phyloP scores from a whole-genome alignment of 2,888 invertebrate genomes.

The Amphipoea lucens region DNA sequence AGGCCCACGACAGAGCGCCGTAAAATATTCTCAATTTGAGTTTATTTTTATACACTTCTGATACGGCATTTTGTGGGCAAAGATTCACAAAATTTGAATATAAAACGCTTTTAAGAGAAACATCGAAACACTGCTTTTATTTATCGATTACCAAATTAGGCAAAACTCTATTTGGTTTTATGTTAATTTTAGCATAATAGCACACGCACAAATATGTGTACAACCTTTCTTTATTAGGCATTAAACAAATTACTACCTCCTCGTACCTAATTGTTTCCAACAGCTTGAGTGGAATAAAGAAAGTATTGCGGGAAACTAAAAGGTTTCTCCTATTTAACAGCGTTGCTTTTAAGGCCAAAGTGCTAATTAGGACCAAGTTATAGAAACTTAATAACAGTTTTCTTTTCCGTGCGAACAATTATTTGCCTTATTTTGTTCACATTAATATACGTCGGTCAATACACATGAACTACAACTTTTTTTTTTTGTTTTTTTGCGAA shows the following conservation, averaged over 20 bases:
- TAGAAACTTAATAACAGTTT: slow-evolving; percentile 8
- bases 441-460: neutral
- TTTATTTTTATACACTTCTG: neutral
- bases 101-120: neutral
- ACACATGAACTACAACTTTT: neutral
- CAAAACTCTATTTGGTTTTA: neutral
- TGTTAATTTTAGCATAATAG: neutral
- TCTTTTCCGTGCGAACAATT: neutral
- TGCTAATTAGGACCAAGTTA: slow-evolving; percentile 16
- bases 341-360: neutral
- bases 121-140: neutral
- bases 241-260: slow-evolving; percentile 49
- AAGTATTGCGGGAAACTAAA: slow-evolving; percentile 30
- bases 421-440: neutral
- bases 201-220: neutral
- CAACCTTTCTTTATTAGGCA: slow-evolving; percentile 25
- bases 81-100: neutral
- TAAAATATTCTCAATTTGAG: slow-evolving; percentile 15
- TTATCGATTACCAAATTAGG: slow-evolving; percentile 1
- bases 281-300: slow-evolving; percentile 12
- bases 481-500: neutral
- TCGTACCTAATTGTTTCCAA: slow-evolving; percentile 32
- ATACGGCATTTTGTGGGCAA: neutral
- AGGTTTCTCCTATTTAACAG: slow-evolving; percentile 26
- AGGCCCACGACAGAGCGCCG: slow-evolving; percentile 5